Percentiles rank a stretch among this genome's conserved stretches.
Conservation (phyloP, 2,888 invertebrate genomes). For the Mycalesis mineus region DNA sequence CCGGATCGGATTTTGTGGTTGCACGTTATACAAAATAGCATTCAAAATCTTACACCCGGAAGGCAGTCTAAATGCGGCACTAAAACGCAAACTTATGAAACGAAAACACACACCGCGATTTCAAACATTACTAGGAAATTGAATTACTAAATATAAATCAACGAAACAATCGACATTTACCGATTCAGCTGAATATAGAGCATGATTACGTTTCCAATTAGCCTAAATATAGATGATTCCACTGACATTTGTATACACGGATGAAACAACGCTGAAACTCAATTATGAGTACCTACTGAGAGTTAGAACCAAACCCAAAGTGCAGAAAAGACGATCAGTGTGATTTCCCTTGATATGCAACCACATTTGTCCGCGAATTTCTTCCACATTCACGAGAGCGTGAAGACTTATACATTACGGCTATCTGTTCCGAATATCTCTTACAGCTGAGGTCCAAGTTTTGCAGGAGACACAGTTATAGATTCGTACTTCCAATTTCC, state of each 20-base stretch:
- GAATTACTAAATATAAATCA: slow-evolving; percentile 53
- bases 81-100: slow-evolving; percentile 1
- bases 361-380: no score
- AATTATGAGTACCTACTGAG: not conserved
- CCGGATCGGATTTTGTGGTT: no score
- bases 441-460: no score
- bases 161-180: slow-evolving; percentile 39
- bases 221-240: slow-evolving; percentile 49
- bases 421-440: no score
- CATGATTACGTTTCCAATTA: slow-evolving; percentile 46
- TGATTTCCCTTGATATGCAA: no score
- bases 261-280: slow-evolving; percentile 34
- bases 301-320: not conserved
- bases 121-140: slow-evolving; percentile 38
- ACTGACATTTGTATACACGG: slow-evolving; percentile 30
- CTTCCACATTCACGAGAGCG: no score
- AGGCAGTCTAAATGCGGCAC: slow-evolving; percentile 2
- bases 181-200: slow-evolving; percentile 43
- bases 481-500: no score
- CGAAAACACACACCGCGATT: not conserved
- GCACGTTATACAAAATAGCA: not conserved
- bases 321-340: no score
- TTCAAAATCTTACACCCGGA: not conserved
- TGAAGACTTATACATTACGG: no score
- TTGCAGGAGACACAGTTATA: no score